Evolutionary conservation across 2,888 invertebrate species (phyloP).

Genomic region (Caenorhabditis zanzibari): DNA sequence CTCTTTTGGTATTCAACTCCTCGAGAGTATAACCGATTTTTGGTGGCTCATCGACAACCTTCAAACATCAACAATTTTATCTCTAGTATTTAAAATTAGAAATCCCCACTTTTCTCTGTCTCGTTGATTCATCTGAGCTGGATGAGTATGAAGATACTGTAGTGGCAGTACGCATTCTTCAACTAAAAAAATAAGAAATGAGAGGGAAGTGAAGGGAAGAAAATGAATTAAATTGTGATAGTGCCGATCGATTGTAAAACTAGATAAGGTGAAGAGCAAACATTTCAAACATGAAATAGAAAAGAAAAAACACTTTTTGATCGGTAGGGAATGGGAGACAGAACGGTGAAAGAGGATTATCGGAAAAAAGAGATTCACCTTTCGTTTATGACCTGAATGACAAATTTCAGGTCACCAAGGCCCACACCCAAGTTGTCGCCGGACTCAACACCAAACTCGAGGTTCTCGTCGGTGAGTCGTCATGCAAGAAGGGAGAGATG

Average conservation of each 20-base stretch:
- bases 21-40: conserved; percentile 57
- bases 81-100: not conserved
- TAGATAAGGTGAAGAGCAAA: conserved; percentile 60
- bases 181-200: not conserved
- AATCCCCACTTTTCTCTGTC: conserved; percentile 40
- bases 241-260: conserved; percentile 4
- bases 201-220: conserved; percentile 10
- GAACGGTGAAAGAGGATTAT: conserved; percentile 44
- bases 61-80: not conserved
- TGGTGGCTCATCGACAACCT: conserved; percentile 31
- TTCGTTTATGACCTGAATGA: not conserved
- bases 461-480: conserved; percentile 73
- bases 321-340: not conserved
- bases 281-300: conserved; percentile 24
- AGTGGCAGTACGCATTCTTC: conserved; percentile 33
- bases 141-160: conserved; percentile 13
- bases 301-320: conserved; percentile 23
- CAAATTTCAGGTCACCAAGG: conserved; percentile 71
- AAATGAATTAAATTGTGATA: conserved; percentile 32
- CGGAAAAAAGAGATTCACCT: not conserved
- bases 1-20: conserved; percentile 52
- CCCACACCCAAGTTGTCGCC: conserved; percentile 76
- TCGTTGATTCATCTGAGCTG: conserved; percentile 17
- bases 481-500: conserved; percentile 72
- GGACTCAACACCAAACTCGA: conserved; percentile 71